Percentiles rank a stretch among this genome's conserved stretches.
These are phyloP conservation scores for Bombus polaris DNA, from an alignment of 1,140 invertebrate genomes.

Conservation along the genomic window DNA sequence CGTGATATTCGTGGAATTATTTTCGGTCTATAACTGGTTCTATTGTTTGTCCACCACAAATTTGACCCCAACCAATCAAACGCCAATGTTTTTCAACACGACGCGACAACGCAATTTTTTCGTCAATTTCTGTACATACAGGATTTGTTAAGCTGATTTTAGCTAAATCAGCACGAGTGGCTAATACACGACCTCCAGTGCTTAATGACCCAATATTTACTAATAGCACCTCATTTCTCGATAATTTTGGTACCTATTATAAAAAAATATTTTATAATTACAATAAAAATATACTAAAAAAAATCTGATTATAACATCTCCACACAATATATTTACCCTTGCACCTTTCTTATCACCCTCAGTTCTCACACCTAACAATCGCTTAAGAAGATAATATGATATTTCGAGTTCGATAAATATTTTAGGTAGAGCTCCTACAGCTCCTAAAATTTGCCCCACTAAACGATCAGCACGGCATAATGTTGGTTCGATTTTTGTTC, in stretches of 20 bases:
- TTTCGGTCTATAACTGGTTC: slow-evolving; percentile 85
- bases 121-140: slow-evolving; percentile 99
- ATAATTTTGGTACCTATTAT: slow-evolving; percentile 85
- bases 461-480: slow-evolving; percentile 98
- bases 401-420: slow-evolving; percentile 99
- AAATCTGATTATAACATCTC: not conserved
- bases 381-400: slow-evolving; percentile 97
- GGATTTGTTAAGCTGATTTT: slow-evolving; percentile 98
- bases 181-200: slow-evolving; percentile 97
- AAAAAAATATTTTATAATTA: slow-evolving; percentile 24
- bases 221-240: slow-evolving; percentile 88
- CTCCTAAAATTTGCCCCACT: slow-evolving; percentile 99
- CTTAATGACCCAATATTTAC: slow-evolving; percentile 99
- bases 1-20: slow-evolving; percentile 57
- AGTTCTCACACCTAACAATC: slow-evolving; percentile 97
- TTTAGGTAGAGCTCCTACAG: slow-evolving; percentile 96
- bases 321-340: slow-evolving; percentile 86
- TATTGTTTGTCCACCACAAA: slow-evolving; percentile 95
- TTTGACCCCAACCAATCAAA: slow-evolving; percentile 98
- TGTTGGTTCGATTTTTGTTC: slow-evolving; percentile 99
- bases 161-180: slow-evolving; percentile 98
- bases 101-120: slow-evolving; percentile 99
- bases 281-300: not conserved
- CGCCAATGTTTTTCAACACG: slow-evolving; percentile 99
- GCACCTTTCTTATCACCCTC: slow-evolving; percentile 99